These are phyloP conservation scores for Gryon sp. DNA, from an alignment of 1,140 invertebrate species.

Conservation along the genomic window DNA sequence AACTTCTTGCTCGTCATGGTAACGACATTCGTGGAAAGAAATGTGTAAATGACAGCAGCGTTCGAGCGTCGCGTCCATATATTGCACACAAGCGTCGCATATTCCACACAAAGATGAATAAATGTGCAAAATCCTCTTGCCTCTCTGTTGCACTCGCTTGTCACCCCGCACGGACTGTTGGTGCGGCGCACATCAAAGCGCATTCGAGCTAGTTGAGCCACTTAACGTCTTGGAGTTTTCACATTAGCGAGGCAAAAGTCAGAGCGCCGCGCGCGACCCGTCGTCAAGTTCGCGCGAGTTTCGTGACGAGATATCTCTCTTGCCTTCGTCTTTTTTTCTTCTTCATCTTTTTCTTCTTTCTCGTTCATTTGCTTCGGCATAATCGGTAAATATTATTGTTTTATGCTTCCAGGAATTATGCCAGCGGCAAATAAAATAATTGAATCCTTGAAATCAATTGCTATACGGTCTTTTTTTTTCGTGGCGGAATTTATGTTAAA, in stretches of 20 bases:
- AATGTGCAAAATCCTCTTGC: constrained; percentile 50
- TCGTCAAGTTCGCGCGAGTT: constrained; percentile 50
- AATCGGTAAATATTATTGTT: constrained; percentile 60
- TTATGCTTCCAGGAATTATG: constrained; percentile 53
- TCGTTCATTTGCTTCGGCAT: constrained; percentile 56
- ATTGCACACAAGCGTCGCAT: constrained; percentile 61
- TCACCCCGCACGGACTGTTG: too few relatives aligned
- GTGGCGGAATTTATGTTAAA: constrained; percentile 26
- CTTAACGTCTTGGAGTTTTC: constrained; percentile 68
- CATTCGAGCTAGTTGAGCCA: constrained; percentile 66
- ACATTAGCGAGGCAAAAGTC: constrained; percentile 68
- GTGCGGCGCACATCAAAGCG: constrained; percentile 63
- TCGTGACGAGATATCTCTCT: constrained; percentile 54
- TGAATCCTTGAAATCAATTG: constrained; percentile 57
- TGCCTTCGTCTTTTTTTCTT: too few relatives aligned
- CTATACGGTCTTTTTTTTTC: too few relatives aligned
- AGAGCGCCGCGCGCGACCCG: constrained; percentile 17
- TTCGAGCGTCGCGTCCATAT: constrained; percentile 55
- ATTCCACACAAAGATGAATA: constrained; percentile 58
- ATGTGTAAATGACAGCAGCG: constrained; percentile 68
- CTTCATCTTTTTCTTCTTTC: too few relatives aligned
- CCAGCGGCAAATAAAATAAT: constrained; percentile 41
- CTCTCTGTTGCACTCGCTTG: constrained; percentile 34
- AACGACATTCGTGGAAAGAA: constrained; percentile 76
- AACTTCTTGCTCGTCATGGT: constrained; percentile 71